phyloP scores from a whole-genome alignment of 2,888 invertebrate species.

The Holacanthella duospinosa region DNA sequence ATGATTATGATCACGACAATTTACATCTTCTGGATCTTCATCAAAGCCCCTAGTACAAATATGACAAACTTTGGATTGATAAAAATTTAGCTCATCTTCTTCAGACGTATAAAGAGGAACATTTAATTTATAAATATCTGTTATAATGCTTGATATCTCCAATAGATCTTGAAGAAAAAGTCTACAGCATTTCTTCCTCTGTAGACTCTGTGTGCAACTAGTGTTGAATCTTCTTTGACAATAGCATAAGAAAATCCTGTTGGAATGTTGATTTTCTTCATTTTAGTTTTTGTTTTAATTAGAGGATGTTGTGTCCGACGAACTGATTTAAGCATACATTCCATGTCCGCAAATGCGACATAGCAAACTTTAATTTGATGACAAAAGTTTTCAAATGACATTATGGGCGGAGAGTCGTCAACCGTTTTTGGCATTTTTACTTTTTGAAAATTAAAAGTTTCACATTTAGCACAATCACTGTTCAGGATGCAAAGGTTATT shows the following conservation, averaged over 20 bases:
- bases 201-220: background rate
- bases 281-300: background rate
- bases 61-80: background rate
- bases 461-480: background rate
- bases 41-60: constrained; percentile 1
- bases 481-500: background rate
- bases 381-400: background rate
- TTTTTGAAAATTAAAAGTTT: background rate
- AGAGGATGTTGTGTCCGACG: background rate
- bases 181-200: background rate
- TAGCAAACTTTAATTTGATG: constrained; percentile 6
- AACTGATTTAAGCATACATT: background rate
- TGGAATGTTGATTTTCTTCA: background rate
- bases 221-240: background rate
- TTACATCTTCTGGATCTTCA: background rate
- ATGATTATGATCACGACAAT: constrained; percentile 2
- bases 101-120: background rate
- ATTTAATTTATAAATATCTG: background rate
- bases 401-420: background rate
- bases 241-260: constrained; percentile 4
- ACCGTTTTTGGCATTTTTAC: background rate
- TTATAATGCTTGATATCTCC: background rate
- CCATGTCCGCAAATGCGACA: constrained; percentile 7
- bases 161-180: background rate
- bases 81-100: background rate